Base-by-base conservation (phyloP, 2,797 vertebrate species). In the Botia almorhae region DNA sequence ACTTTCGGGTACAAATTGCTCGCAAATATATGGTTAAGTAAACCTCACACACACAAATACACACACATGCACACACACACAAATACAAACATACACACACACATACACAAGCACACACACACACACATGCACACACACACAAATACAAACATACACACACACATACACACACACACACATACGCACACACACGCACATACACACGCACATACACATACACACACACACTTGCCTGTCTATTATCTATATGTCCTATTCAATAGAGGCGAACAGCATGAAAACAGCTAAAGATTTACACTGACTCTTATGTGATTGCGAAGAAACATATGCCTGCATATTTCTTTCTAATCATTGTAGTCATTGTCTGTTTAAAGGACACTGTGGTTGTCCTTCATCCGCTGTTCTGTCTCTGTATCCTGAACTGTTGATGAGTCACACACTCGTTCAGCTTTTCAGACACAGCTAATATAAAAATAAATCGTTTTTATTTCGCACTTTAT, bases 351-450 rank as follows among this genome's bases (percentile, higher is more conserved):
- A 73, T 73, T 79, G 53, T 72, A 80, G 78, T 80, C 69, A 67
- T 73, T 55, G 48, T 67, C 16, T 67, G 21, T 73, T 80, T 73
- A 73, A 80, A 80, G 60, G 78, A 56, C 60, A 48, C 11, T 16
- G 63, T 65, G 58, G 63, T 79, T 64, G 77, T 72, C 77, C 77
- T 79, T 79, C 69, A 26, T 72, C 58, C 53, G 76, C 68, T 78
- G 56, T 60, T 23, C 56, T 11, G 6, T 16, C 26, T 61, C 23
- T 61, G 21, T 11, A 60, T 26, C 11, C 21, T 48, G 53, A 58
- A 48, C 68, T 64, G 48, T 65, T 73, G 78, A 67, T 80, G 78
- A 80, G 29, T 80, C 78, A 80, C 76, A 78, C 69, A 46, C 50
- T 64, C 12, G 55, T 80, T 80, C 50, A 46, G 60, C n/a, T 29